These are phyloP conservation scores for Coronaproctus castanopsis DNA, from an alignment of 2,888 invertebrate genomes.

Conservation along the genomic window DNA sequence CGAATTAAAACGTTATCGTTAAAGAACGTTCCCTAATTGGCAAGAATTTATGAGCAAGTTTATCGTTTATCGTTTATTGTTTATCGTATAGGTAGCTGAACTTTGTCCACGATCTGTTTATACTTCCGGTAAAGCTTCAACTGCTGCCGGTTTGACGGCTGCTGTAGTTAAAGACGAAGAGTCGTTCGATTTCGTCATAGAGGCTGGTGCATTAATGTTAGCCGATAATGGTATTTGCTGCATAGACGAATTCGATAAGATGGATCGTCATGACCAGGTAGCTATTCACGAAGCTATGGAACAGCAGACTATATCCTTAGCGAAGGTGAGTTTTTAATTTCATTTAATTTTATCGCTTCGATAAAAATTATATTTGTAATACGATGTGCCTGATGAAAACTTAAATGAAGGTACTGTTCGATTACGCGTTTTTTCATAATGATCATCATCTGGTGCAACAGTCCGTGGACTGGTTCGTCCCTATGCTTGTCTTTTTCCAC, in stretches of 20 bases:
- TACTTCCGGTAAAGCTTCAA: conserved; percentile 95
- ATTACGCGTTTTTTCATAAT: neutral
- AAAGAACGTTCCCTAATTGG: too few relatives aligned
- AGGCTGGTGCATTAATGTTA: conserved; percentile 98
- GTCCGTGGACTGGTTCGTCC: too few relatives aligned
- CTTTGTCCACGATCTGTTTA: conserved; percentile 92
- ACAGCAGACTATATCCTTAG: conserved; percentile 96
- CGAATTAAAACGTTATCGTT: too few relatives aligned
- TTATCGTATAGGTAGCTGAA: conserved; percentile 53
- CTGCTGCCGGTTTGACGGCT: conserved; percentile 93
- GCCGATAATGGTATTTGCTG: conserved; percentile 98
- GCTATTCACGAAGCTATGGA: conserved; percentile 99
- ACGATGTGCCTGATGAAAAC: too few relatives aligned
- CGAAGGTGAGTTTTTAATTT: conserved; percentile 44
- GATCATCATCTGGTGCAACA: too few relatives aligned
- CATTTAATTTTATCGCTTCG: too few relatives aligned
- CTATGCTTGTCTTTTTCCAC: too few relatives aligned
- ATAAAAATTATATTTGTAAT: neutral
- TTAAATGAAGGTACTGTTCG: too few relatives aligned
- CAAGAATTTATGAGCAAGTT: too few relatives aligned
- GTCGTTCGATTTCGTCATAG: conserved; percentile 94
- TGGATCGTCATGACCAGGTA: conserved; percentile 93
- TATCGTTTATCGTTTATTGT: too few relatives aligned
- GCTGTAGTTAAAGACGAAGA: conserved; percentile 97
- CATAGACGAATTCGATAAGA: conserved; percentile 99